A percentile compares a stretch with the other conserved stretches of the same genome.
These are phyloP conservation scores for Plectropomus leopardus DNA, from an alignment of 2,113 vertebrate species.

Conservation along the genomic window DNA sequence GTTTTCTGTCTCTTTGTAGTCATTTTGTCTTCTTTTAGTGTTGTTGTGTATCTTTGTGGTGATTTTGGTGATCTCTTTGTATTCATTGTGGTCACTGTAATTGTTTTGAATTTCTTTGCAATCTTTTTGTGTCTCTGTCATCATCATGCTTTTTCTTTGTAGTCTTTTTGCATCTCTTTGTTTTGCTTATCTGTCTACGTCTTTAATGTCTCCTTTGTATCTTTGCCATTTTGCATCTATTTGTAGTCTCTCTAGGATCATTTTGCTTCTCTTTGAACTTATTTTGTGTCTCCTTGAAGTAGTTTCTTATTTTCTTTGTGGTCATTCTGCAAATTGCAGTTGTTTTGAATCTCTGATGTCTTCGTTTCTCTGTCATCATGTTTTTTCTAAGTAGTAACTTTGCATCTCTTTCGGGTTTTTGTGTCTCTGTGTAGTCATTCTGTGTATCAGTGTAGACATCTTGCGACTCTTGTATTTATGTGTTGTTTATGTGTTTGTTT, in stretches of 20 bases:
- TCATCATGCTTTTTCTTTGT: not conserved
- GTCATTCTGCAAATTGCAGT: not conserved
- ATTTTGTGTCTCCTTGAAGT: not conserved
- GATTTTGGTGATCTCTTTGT: not conserved
- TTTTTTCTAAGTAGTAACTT: no score
- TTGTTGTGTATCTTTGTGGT: not conserved
- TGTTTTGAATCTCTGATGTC: no score
- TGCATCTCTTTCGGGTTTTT: no score
- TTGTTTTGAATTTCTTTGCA: not conserved
- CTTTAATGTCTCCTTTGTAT: not conserved
- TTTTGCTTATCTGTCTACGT: not conserved
- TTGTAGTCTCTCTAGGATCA: no score
- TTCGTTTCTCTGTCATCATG: not conserved
- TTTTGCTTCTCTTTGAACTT: not conserved
- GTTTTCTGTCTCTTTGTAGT: not conserved
- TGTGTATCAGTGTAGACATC: not conserved
- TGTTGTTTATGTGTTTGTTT: not conserved
- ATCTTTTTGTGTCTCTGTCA: not conserved
- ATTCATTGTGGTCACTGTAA: no score
- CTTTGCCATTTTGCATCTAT: not conserved
- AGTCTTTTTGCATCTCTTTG: not conserved
- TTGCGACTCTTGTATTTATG: no score
- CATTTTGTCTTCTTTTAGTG: no score
- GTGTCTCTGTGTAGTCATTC: not conserved
- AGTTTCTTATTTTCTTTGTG: no score